phyloP scores from a whole-genome alignment of 2,888 invertebrate species.

The Crematogaster levior region DNA sequence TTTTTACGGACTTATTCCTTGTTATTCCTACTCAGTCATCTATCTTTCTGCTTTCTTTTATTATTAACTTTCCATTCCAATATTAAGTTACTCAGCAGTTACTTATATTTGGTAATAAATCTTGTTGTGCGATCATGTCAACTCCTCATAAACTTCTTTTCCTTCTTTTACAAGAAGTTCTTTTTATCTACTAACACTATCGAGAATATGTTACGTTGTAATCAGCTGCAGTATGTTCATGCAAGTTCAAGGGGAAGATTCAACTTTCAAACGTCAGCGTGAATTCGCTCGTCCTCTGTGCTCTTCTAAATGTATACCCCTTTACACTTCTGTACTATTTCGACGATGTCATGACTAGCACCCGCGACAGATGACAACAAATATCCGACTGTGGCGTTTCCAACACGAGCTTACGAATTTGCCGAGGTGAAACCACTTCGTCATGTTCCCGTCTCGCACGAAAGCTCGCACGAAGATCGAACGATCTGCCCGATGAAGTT shows the following conservation, averaged over 20 bases:
- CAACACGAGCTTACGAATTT: slow-evolving; percentile 56
- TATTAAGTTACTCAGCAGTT: slow-evolving; percentile 44
- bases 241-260: not conserved
- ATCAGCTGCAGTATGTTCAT: not conserved
- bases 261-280: not conserved
- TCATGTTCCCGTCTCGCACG: slow-evolving; percentile 40
- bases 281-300: not conserved
- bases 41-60: slow-evolving; percentile 41
- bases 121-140: slow-evolving; percentile 60
- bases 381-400: slow-evolving; percentile 36
- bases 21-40: slow-evolving; percentile 16
- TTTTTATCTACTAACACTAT: not conserved
- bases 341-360: not conserved
- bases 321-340: not conserved
- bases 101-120: slow-evolving; percentile 59
- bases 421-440: slow-evolving; percentile 22
- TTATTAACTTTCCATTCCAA: slow-evolving; percentile 63
- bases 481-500: slow-evolving; percentile 60
- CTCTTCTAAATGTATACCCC: not conserved
- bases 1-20: slow-evolving; percentile 20
- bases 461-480: slow-evolving; percentile 36
- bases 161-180: not conserved
- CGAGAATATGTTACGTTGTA: not conserved
- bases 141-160: not conserved
- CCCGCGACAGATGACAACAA: slow-evolving; percentile 42